Conservation (phyloP, 2,113 vertebrate species). For the Plestiodon gilberti region DNA sequence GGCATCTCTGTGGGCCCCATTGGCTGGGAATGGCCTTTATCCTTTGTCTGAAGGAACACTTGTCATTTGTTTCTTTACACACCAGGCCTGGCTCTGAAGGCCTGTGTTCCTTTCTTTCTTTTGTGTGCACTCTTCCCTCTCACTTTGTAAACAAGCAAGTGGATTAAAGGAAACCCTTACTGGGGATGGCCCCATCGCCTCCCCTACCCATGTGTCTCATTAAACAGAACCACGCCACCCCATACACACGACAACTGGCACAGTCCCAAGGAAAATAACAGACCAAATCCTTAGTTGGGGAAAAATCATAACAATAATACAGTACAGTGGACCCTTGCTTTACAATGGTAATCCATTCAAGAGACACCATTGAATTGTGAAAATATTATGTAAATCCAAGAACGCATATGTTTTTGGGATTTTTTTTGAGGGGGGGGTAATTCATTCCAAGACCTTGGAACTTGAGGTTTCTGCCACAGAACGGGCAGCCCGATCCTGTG, state of each 20-base stretch:
- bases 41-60: constrained; percentile 33
- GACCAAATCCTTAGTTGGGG: neutral
- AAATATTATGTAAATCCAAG: no score
- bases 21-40: constrained; percentile 34
- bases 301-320: neutral
- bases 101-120: constrained; percentile 14
- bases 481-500: no score
- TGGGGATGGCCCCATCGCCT: neutral
- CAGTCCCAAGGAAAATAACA: neutral
- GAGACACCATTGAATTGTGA: no score
- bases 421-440: no score
- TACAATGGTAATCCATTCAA: no score
- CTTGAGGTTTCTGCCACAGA: no score
- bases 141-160: constrained; percentile 28
- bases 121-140: neutral
- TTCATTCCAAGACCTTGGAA: no score
- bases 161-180: constrained; percentile 8
- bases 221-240: neutral
- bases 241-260: neutral
- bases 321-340: neutral
- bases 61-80: constrained; percentile 23
- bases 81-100: constrained; percentile 9
- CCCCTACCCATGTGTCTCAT: neutral
- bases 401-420: no score
- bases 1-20: constrained; percentile 28